Conservation (phyloP, 1,140 invertebrate species). For the Drosophila obscura region DNA sequence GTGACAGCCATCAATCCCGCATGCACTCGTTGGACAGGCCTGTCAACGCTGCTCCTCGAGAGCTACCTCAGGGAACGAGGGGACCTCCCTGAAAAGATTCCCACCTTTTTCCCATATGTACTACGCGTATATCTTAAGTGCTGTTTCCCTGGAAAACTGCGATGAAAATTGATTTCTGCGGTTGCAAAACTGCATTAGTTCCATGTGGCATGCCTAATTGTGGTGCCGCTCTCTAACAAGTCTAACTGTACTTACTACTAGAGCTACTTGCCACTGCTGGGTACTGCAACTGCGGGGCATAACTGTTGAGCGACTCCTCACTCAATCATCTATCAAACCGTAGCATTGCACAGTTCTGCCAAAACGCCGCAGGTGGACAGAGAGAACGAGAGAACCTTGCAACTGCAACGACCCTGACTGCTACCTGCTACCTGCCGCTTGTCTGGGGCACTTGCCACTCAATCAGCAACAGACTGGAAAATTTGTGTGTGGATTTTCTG, state of each 20-base stretch:
- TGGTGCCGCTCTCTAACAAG: slow-evolving; percentile 19
- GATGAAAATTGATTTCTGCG: slow-evolving; percentile 68
- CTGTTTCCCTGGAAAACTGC: slow-evolving; percentile 41
- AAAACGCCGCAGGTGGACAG: slow-evolving; percentile 52
- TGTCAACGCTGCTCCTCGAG: slow-evolving; percentile 39
- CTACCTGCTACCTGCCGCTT: slow-evolving; percentile 35
- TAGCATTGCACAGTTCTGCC: slow-evolving; percentile 49
- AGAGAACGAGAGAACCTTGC: neutral
- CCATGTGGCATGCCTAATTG: slow-evolving; percentile 63
- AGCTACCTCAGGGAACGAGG: slow-evolving; percentile 2
- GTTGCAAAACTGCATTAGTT: slow-evolving; percentile 68
- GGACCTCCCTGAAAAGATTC: slow-evolving; percentile 47
- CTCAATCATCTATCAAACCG: slow-evolving; percentile 63
- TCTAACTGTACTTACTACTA: slow-evolving; percentile 41
- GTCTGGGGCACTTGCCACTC: slow-evolving; percentile 55
- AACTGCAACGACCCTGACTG: slow-evolving; percentile 9
- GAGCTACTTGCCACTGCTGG: neutral
- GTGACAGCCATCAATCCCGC: slow-evolving; percentile 76
- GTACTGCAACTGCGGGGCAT: slow-evolving; percentile 2
- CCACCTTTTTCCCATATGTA: slow-evolving; percentile 42
- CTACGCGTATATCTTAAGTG: slow-evolving; percentile 39
- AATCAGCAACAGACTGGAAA: slow-evolving; percentile 56
- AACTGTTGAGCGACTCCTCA: slow-evolving; percentile 6
- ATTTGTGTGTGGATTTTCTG: slow-evolving; percentile 43
- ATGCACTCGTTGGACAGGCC: slow-evolving; percentile 51